Conservation (phyloP, 2,888 invertebrate genomes). For the Pecten maximus region DNA sequence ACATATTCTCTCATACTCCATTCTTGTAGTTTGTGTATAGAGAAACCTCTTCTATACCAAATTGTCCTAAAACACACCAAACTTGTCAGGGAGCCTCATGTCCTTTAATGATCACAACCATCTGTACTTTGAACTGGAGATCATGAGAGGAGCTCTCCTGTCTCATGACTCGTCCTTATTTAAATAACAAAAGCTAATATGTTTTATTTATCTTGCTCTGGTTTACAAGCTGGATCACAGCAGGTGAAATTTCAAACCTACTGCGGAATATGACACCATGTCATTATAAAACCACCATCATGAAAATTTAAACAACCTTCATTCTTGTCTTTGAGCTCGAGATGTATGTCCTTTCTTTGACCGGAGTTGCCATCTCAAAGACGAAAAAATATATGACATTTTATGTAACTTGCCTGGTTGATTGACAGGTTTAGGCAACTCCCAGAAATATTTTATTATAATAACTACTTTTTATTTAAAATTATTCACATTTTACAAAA, state of each 20-base stretch:
- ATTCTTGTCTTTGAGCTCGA: neutral
- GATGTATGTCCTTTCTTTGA: neutral
- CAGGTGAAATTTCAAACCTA: slow-evolving; percentile 8
- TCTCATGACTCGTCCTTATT: neutral
- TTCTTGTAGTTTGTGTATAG: neutral
- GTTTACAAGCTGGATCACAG: neutral
- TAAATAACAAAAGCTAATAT: neutral
- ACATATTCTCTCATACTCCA: neutral
- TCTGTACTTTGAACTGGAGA: neutral
- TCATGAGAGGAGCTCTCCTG: neutral
- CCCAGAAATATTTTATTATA: neutral
- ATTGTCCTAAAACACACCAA: neutral
- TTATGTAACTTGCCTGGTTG: neutral
- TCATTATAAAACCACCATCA: neutral
- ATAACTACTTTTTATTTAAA: neutral
- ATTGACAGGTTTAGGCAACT: neutral
- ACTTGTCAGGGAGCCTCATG: neutral
- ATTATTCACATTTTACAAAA: neutral
- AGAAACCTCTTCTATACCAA: neutral
- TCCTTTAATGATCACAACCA: neutral
- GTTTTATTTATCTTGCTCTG: slow-evolving; percentile 7
- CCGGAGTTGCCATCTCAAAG: neutral
- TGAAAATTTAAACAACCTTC: neutral
- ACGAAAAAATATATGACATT: neutral
- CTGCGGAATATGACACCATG: neutral